A percentile compares a stretch with the other conserved stretches of the same genome.
Evolutionary conservation across 2,113 vertebrate genomes (phyloP).

Genomic region (Gila orcuttii): DNA sequence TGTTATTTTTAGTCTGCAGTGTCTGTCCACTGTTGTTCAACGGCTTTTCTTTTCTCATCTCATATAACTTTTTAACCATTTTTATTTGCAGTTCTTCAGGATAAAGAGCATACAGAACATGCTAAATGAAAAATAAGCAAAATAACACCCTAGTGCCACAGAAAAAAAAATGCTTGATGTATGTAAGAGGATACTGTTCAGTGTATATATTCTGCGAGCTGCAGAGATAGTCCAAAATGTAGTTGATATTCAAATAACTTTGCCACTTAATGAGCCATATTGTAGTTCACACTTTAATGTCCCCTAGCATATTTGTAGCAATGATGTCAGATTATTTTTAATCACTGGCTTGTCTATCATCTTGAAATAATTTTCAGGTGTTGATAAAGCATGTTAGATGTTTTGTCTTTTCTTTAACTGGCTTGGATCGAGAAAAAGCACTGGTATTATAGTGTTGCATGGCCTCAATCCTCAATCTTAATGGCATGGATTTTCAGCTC

Average conservation of each 20-base stretch:
- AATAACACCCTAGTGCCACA: constrained; percentile 20
- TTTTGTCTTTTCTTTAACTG: constrained; percentile 61
- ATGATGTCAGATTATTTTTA: constrained; percentile 53
- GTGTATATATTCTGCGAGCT: constrained; percentile 58
- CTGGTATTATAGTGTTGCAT: constrained; percentile 74
- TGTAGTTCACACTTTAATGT: constrained; percentile 58
- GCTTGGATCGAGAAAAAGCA: constrained; percentile 62
- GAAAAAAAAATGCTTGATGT: constrained; percentile 1
- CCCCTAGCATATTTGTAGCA: constrained; percentile 52
- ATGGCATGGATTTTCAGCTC: constrained; percentile 71
- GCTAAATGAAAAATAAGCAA: constrained; percentile 11
- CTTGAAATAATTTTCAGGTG: constrained; percentile 58
- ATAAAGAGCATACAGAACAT: not conserved
- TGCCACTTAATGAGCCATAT: constrained; percentile 60
- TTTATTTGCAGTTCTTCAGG: not conserved
- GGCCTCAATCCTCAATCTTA: constrained; percentile 71
- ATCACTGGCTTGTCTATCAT: constrained; percentile 54
- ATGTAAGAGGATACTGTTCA: constrained; percentile 64
- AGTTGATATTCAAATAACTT: constrained; percentile 51
- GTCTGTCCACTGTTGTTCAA: not conserved
- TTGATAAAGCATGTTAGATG: constrained; percentile 43
- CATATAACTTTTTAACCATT: not conserved
- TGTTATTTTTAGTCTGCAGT: constrained; percentile 20
- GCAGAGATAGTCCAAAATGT: constrained; percentile 24
- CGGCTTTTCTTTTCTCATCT: not conserved